Base-by-base conservation (phyloP, 2,888 invertebrate species). In the Drosophila nr. perissopoda region DNA sequence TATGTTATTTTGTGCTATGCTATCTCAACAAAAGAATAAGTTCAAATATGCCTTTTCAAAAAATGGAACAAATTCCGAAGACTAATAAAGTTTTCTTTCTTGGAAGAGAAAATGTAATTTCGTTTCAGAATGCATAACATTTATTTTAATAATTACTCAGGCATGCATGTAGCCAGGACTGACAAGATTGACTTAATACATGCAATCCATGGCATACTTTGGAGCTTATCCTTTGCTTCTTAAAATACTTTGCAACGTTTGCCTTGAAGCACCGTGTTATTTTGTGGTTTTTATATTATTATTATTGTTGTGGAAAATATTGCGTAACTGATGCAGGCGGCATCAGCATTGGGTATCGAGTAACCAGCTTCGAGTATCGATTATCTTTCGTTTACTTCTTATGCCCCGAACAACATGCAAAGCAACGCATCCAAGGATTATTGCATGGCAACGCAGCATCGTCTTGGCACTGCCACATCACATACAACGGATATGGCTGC, bases 391-490 rank as follows among this genome's bases (percentile, higher is more conserved):
- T 54, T 68, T 61, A 56, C 60, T 58, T 38, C 48, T 59, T 65
- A 25, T 49, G 51, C 58, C 60, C 51, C 46, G 34, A 69, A 58
- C 74, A 74, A 65, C 34, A 56, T 68, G 60, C 57, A 78, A 62
- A 29, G 67, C 31, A 60, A 68, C 63, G 71, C 68, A 76, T 42
- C 36, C 76, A 66, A 60, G 76, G 65, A 80, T 76, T 80, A 68
- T 68, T 68, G 76, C 72, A 52, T 76, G 72, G 69, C 63, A 76
- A 79, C 76, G 51, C 57, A 68, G 53, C 71, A 68, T 53, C 68
- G 59, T 72, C 78, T 76, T 81, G 76, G 64, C 72, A 54, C 38
- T 25, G 56, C 21, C n/a, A 58, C 66, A 60, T 74, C 51, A 71
- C 52, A 72, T n/a, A 53, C 34, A 64, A 67, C 78, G 73, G 67